Conservation (phyloP, 37 sponge, comb jelly and placozoan species). For the Cliona cf. orientalis region DNA sequence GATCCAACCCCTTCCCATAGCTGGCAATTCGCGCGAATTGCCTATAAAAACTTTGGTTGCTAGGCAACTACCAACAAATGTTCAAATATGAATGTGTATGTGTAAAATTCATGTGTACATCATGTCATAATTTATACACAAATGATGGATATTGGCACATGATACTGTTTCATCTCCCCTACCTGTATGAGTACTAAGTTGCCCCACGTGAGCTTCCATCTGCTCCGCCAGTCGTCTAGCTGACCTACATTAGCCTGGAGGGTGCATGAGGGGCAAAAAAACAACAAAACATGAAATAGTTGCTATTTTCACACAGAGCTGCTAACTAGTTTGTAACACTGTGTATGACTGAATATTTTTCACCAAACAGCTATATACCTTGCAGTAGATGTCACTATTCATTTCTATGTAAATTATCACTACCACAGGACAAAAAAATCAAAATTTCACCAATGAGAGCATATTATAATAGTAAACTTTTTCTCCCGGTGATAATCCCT, state of each 20-base stretch:
- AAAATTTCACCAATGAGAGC: too few relatives aligned
- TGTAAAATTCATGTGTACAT: too few relatives aligned
- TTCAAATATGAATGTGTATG: too few relatives aligned
- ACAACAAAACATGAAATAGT: not conserved
- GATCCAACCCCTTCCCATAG: too few relatives aligned
- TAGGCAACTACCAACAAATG: too few relatives aligned
- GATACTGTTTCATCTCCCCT: too few relatives aligned
- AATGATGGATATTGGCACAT: too few relatives aligned
- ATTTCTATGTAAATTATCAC: not conserved
- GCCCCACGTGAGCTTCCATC: slow-evolving; percentile 62
- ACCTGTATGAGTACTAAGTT: slow-evolving; percentile 85
- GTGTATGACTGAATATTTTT: not conserved
- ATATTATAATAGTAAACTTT: too few relatives aligned
- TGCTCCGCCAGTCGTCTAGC: slow-evolving; percentile 39
- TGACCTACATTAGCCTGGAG: slow-evolving; percentile 83
- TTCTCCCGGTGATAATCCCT: too few relatives aligned
- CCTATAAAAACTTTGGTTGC: too few relatives aligned
- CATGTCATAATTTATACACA: too few relatives aligned
- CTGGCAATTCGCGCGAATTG: too few relatives aligned
- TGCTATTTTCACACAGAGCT: not conserved
- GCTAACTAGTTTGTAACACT: not conserved
- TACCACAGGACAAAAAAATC: not conserved
- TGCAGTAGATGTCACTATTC: not conserved
- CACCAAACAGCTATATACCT: not conserved
- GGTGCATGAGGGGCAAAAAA: not conserved